Evolutionary conservation across 2,797 vertebrate species (phyloP), one percentile per base, ranked within the genome.

Genomic region (Crocidura indochinensis): DNA sequence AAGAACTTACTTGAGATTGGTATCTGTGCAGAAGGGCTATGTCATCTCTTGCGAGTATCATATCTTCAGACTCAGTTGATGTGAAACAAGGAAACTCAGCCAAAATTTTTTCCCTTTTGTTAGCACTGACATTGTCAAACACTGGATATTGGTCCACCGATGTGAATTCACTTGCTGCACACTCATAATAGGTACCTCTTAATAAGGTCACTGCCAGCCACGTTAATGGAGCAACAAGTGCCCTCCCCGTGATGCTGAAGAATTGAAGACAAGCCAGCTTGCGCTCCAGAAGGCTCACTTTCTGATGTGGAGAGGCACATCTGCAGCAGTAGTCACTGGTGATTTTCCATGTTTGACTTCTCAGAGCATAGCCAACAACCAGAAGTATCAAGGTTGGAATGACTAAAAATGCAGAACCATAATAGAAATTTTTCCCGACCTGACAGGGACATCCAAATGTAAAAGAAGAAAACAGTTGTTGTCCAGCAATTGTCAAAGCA

Each of bases 401-500:
- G 68, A 97, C 79, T 22, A 98, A 93, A 91, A 98, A 98, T 90
- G 98, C 97, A 38, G 98, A 93, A 4, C 98, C 97, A 0, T 98
- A 98, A 38, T 93, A 97, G 82, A 98, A 96, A 22, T 98, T 98
- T 69, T 97, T 97, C 20, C 97, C 97, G 38, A 92, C 93, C 0
- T 98, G 98, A 77, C 98, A 98, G 8, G 98, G 98, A 88, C 98
- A 98, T 27, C 79, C 98, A 90, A 98, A 98, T 0, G 97, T 97
- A 62, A 97, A 98, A 53, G 97, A 97, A 17, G 98, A 98, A 71
- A 98, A 97, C 0, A 98, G 96, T 0, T 98, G 98, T 88, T 98
- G 98, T 26, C 97, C 97, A 0, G 97, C 95, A 15, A 97, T 93
- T 4, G 98, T 98, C 78, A 97, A 19, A 47, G 96, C 92, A 1